These are phyloP conservation scores for Hylia prasina DNA, from an alignment of 2,113 vertebrate genomes.

Conservation along the genomic window DNA sequence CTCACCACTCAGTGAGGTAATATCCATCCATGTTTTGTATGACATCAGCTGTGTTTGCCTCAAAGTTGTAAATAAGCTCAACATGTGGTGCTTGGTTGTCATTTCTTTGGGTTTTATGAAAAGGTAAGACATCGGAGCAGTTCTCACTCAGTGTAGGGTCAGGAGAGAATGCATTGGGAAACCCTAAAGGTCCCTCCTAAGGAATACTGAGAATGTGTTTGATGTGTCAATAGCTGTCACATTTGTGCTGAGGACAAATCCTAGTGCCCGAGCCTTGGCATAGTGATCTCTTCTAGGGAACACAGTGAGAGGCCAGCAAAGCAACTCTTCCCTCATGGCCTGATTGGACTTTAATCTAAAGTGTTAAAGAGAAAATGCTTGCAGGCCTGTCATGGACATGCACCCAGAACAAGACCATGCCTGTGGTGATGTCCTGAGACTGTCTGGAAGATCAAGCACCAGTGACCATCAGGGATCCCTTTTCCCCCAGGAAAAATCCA, in stretches of 20 bases:
- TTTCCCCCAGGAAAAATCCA: background rate
- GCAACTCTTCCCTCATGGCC: background rate
- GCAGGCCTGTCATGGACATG: background rate
- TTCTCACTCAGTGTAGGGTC: background rate
- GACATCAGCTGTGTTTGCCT: background rate
- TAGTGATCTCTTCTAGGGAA: background rate
- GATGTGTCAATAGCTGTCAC: background rate
- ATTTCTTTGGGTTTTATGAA: background rate
- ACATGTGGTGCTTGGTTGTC: background rate
- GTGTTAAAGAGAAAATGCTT: background rate
- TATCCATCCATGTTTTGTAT: background rate
- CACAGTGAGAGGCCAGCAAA: background rate
- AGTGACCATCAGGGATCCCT: background rate
- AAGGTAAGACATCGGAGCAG: background rate
- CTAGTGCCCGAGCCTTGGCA: accelerated
- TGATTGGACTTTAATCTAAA: background rate
- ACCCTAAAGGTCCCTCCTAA: background rate
- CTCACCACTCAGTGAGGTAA: background rate
- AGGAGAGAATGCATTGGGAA: background rate
- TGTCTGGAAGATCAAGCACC: background rate
- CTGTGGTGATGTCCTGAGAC: background rate
- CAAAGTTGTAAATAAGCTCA: background rate
- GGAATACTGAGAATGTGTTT: background rate
- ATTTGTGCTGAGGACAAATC: background rate
- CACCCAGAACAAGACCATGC: background rate